Percentiles rank a stretch among this genome's conserved stretches.
Conservation (phyloP, 2,888 invertebrate genomes). For the Thysanoteuthis rhombus region DNA sequence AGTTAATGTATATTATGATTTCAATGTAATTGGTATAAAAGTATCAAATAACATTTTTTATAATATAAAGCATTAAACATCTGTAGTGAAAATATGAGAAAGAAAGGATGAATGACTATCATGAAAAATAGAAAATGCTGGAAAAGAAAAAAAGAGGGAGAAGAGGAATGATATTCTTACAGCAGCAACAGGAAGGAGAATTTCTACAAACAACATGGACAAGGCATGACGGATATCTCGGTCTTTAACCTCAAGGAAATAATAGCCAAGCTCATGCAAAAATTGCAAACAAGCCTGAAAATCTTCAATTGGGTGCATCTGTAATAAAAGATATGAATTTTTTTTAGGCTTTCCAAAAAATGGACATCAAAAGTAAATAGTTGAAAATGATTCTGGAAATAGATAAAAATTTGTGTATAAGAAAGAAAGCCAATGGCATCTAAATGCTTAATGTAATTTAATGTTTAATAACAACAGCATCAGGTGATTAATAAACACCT, state of each 20-base stretch:
- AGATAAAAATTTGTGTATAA: neutral
- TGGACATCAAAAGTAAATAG: neutral
- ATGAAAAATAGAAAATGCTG: neutral
- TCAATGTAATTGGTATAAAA: too few relatives aligned
- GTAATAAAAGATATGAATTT: conserved; percentile 45
- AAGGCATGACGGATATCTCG: conserved; percentile 97
- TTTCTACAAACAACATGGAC: conserved; percentile 98
- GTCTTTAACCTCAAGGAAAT: conserved; percentile 97
- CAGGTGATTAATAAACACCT: too few relatives aligned
- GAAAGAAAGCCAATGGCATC: neutral
- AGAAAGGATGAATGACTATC: neutral
- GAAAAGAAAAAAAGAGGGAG: neutral
- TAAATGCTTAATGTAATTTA: too few relatives aligned
- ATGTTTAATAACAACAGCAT: too few relatives aligned
- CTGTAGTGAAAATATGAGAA: neutral
- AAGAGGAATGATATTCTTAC: conserved; percentile 74
- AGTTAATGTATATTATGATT: too few relatives aligned
- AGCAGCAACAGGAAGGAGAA: conserved; percentile 96
- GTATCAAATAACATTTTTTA: too few relatives aligned
- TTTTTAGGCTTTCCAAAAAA: neutral
- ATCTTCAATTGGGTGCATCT: conserved; percentile 99
- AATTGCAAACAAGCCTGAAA: conserved; percentile 98
- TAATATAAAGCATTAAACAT: too few relatives aligned
- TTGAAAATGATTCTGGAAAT: neutral
- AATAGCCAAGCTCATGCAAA: conserved; percentile 97